A percentile compares a stretch with the other conserved stretches of the same genome.
Conservation (phyloP, 2,113 vertebrate genomes). For the Columba livia region DNA sequence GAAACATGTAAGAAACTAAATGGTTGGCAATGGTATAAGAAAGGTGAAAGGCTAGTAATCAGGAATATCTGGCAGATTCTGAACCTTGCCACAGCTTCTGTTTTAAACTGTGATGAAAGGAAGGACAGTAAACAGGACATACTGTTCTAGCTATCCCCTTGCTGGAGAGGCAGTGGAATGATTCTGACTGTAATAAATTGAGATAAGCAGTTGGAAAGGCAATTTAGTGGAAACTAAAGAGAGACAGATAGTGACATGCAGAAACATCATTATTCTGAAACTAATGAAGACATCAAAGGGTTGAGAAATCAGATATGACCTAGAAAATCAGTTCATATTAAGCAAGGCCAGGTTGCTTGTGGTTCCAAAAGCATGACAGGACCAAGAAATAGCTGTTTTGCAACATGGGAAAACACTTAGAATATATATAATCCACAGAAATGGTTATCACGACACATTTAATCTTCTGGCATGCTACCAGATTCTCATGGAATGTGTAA, state of each 20-base stretch:
- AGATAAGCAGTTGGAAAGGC: background rate
- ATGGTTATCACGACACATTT: no score
- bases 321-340: constrained; percentile 4
- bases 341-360: background rate
- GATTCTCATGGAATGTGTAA: no score
- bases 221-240: constrained; percentile 8
- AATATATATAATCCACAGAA: background rate
- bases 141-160: background rate
- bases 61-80: background rate
- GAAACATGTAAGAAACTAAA: background rate
- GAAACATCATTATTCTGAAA: constrained; percentile 5
- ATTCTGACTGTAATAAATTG: background rate
- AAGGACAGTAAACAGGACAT: background rate
- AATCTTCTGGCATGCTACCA: no score
- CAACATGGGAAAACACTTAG: background rate
- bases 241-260: background rate
- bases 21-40: background rate
- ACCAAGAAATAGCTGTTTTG: background rate
- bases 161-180: background rate
- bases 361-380: background rate
- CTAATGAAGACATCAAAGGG: background rate
- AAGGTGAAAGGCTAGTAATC: background rate
- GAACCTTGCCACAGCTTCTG: background rate
- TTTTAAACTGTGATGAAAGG: background rate
- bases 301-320: constrained; percentile 4